Conservation (phyloP, 2,797 vertebrate species). For the Acanthopagrus latus region DNA sequence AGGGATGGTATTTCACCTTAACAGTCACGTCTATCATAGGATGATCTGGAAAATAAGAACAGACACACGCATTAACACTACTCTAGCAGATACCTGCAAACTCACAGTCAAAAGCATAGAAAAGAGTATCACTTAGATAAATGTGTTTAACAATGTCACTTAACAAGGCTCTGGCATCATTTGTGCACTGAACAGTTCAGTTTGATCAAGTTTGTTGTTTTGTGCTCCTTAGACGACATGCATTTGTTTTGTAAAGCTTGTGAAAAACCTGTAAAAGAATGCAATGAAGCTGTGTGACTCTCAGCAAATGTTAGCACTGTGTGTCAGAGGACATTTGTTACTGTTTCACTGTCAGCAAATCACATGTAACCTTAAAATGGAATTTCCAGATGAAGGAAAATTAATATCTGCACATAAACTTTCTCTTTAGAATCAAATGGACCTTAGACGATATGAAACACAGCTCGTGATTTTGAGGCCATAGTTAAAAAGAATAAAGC, state of each 20-base stretch:
- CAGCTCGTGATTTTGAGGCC: not conserved
- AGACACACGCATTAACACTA: not conserved
- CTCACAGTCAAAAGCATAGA: not conserved
- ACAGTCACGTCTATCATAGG: not conserved
- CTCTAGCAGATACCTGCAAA: not conserved
- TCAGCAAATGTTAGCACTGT: slow-evolving; percentile 2
- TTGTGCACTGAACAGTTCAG: slow-evolving; percentile 35
- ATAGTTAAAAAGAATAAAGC: slow-evolving; percentile 17
- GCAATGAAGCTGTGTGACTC: slow-evolving; percentile 11
- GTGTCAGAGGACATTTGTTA: slow-evolving; percentile 10
- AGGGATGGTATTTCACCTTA: not conserved
- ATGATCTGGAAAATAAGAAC: not conserved
- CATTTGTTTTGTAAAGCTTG: slow-evolving; percentile 1
- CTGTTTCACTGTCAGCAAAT: slow-evolving; percentile 26
- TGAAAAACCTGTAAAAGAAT: slow-evolving; percentile 24
- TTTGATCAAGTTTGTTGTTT: slow-evolving; percentile 5
- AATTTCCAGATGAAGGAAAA: slow-evolving; percentile 19
- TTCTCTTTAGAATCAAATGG: slow-evolving; percentile 14
- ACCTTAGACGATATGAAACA: slow-evolving; percentile 1
- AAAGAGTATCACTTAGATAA: not conserved
- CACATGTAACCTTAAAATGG: not conserved
- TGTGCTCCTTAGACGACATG: not conserved
- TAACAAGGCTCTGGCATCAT: not conserved
- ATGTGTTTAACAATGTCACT: not conserved
- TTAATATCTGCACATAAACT: slow-evolving; percentile 19